Evolutionary conservation across 2,113 vertebrate species (phyloP).

Genomic region (Scytalopus superciliaris): DNA sequence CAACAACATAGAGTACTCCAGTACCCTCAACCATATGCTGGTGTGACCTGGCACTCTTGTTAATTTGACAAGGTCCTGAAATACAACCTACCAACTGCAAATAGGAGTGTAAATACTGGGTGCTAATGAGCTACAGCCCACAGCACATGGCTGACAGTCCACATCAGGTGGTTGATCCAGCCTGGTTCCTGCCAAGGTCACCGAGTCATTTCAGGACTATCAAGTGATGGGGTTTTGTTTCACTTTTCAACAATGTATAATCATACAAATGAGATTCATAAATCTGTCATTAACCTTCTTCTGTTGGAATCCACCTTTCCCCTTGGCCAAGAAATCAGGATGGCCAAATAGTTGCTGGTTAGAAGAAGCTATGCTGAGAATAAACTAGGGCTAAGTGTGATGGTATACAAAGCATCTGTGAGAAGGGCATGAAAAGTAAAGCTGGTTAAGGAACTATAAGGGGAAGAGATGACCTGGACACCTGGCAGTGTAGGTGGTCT

Average conservation of each 20-base stretch:
- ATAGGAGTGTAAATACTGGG: constrained; percentile 35
- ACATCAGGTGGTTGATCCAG: background rate
- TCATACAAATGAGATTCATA: background rate
- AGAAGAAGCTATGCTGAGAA: background rate
- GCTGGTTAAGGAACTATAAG: background rate
- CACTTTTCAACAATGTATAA: background rate
- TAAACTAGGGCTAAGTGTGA: background rate
- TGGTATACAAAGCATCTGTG: background rate
- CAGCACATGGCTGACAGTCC: background rate
- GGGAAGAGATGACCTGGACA: background rate
- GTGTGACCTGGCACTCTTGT: background rate
- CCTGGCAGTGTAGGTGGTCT: background rate
- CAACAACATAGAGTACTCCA: background rate
- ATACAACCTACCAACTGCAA: constrained; percentile 23
- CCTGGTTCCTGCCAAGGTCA: constrained; percentile 29
- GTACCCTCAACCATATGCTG: background rate
- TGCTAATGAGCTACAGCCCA: constrained; percentile 21
- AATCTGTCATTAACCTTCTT: background rate
- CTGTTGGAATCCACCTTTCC: background rate
- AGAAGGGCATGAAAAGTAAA: background rate
- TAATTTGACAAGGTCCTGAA: constrained; percentile 40
- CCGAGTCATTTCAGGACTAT: background rate
- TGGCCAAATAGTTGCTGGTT: background rate
- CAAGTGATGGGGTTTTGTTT: background rate
- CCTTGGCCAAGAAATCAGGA: background rate